A percentile compares a stretch with the other conserved stretches of the same genome.
phyloP scores from a whole-genome alignment of 2,888 invertebrate genomes.

The Scaptomyza caliginosa region DNA sequence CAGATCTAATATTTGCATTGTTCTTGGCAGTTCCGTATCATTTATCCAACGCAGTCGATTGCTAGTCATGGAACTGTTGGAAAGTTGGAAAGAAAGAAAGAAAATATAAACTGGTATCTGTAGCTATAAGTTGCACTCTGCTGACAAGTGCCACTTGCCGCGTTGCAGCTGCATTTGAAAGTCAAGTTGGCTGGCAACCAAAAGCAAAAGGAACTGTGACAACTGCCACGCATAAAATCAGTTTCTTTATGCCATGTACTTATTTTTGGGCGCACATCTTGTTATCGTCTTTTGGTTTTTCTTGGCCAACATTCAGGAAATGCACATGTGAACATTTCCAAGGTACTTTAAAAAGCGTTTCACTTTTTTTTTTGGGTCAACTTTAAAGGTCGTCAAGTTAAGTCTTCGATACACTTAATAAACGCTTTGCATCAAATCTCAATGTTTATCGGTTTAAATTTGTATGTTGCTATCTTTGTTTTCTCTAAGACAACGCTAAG shows the following conservation, averaged over 20 bases:
- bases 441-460: slow-evolving; percentile 38
- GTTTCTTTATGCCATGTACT: slow-evolving; percentile 21
- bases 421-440: slow-evolving; percentile 15
- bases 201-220: slow-evolving; percentile 49
- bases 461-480: slow-evolving; percentile 16
- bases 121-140: slow-evolving; percentile 46
- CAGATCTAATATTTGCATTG: slow-evolving; percentile 91
- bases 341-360: not conserved
- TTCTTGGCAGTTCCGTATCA: slow-evolving; percentile 88
- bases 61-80: slow-evolving; percentile 90
- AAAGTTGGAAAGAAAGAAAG: slow-evolving; percentile 32
- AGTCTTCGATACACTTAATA: not conserved
- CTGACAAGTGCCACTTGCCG: slow-evolving; percentile 64
- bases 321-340: slow-evolving; percentile 4
- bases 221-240: slow-evolving; percentile 58
- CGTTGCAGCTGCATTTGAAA: slow-evolving; percentile 64
- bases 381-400: slow-evolving; percentile 21
- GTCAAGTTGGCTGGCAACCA: slow-evolving; percentile 66
- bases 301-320: slow-evolving; percentile 60
- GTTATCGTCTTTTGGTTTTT: slow-evolving; percentile 54
- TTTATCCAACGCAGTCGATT: slow-evolving; percentile 92
- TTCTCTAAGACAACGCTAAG: slow-evolving; percentile 16
- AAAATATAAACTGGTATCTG: slow-evolving; percentile 13
- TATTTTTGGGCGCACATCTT: slow-evolving; percentile 48
- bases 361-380: slow-evolving; percentile 27